Percentiles rank a stretch among this genome's conserved stretches.
Conservation (phyloP, 2,888 invertebrate species). For the Diachrysia chrysitis region DNA sequence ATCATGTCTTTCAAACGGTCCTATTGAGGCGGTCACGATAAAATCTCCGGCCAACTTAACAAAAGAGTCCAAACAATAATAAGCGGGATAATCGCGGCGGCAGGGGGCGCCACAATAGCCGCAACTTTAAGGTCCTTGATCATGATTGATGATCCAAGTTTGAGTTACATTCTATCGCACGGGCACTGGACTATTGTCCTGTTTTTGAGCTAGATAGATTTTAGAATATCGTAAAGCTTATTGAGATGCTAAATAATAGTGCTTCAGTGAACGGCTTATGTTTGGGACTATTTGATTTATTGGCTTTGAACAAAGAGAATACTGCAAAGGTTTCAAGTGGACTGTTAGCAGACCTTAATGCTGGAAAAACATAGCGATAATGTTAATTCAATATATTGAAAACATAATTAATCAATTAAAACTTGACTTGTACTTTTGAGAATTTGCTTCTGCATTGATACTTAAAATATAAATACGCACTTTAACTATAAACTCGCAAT, state of each 20-base stretch:
- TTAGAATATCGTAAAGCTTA: not conserved
- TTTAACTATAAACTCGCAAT: not conserved
- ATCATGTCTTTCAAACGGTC: slow-evolving; percentile 32
- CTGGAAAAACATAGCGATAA: too few relatives aligned
- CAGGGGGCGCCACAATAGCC: slow-evolving; percentile 59
- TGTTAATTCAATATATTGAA: not conserved
- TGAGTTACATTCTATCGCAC: slow-evolving; percentile 18
- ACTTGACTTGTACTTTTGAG: not conserved
- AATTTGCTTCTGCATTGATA: not conserved
- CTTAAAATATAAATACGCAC: not conserved
- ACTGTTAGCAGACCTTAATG: not conserved
- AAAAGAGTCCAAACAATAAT: slow-evolving; percentile 66
- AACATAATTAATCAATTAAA: not conserved
- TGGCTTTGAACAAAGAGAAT: not conserved
- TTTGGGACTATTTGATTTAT: not conserved
- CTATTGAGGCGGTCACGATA: slow-evolving; percentile 50
- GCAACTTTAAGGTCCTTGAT: slow-evolving; percentile 63
- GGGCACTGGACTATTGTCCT: slow-evolving; percentile 23
- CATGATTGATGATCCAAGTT: slow-evolving; percentile 65
- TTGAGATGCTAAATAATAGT: slow-evolving; percentile 4
- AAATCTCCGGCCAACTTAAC: slow-evolving; percentile 56
- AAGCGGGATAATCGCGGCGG: slow-evolving; percentile 59
- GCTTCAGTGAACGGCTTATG: not conserved
- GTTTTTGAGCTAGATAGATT: not conserved
- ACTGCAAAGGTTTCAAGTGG: not conserved